A percentile compares a stretch with the other conserved stretches of the same genome.
Evolutionary conservation across 2,888 invertebrate species (phyloP).

Genomic region (Teinopalpus imperialis): DNA sequence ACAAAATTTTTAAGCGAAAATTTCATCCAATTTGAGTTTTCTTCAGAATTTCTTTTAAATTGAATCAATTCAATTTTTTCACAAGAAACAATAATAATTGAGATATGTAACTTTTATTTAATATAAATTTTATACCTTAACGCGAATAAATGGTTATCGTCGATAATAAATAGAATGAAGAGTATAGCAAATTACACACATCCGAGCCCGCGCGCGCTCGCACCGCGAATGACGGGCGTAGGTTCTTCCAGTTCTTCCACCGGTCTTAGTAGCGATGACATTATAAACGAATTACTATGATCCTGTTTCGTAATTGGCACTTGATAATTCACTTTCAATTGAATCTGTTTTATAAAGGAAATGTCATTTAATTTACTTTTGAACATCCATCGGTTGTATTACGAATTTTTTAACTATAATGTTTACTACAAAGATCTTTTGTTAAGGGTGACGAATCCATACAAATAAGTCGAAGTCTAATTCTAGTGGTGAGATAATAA

Average conservation of each 20-base stretch:
- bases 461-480: too few species aligned
- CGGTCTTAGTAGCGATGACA: constrained; percentile 16
- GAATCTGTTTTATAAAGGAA: too few species aligned
- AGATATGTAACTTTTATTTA: too few species aligned
- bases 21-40: not conserved
- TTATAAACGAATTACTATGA: constrained; percentile 22
- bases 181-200: not conserved
- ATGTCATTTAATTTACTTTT: too few species aligned
- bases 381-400: too few species aligned
- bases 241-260: not conserved
- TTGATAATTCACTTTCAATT: constrained; percentile 10
- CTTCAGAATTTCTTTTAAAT: not conserved
- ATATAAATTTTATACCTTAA: not conserved
- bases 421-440: too few species aligned
- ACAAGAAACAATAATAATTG: constrained; percentile 3
- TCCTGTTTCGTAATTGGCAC: constrained; percentile 19
- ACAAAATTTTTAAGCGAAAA: constrained; percentile 7
- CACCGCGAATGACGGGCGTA: constrained; percentile 9
- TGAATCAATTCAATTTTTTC: not conserved
- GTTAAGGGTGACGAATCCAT: too few species aligned
- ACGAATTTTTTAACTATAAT: too few species aligned
- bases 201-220: not conserved
- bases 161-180: not conserved
- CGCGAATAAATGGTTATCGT: not conserved
- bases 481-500: too few species aligned